phyloP scores from a whole-genome alignment of 2,888 invertebrate species.

The Drosophila rellima region DNA sequence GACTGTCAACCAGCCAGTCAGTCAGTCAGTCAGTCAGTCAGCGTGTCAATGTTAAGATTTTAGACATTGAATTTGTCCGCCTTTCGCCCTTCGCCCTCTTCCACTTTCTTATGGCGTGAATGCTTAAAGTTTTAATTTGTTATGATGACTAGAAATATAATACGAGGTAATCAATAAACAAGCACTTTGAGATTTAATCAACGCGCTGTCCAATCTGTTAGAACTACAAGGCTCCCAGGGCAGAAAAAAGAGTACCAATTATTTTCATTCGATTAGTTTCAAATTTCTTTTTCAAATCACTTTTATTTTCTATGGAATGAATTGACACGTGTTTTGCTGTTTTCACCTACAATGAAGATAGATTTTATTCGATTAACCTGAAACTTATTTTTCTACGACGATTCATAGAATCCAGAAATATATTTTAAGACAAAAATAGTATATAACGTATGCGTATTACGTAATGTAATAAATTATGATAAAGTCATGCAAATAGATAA shows the following conservation, averaged over 20 bases:
- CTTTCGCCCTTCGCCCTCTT: constrained; percentile 6
- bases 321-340: background rate
- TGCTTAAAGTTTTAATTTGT: constrained; percentile 54
- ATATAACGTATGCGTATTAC: too few species aligned
- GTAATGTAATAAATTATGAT: background rate
- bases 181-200: background rate
- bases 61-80: constrained; percentile 75
- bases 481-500: background rate
- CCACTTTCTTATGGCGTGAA: constrained; percentile 35
- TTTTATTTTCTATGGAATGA: too few species aligned
- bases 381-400: too few species aligned
- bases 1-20: constrained; percentile 20
- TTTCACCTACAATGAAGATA: too few species aligned
- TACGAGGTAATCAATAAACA: background rate
- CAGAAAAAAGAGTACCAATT: background rate
- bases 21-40: constrained; percentile 3
- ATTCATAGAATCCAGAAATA: too few species aligned
- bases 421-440: too few species aligned
- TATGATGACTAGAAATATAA: constrained; percentile 6
- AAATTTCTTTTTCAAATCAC: background rate
- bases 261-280: background rate
- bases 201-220: background rate
- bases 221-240: background rate
- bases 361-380: too few species aligned
- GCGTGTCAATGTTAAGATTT: constrained; percentile 79